A percentile compares a stretch with the other conserved stretches of the same genome.
These are phyloP conservation scores for Tachypleus tridentatus DNA, from an alignment of 1,140 invertebrate genomes.

Conservation along the genomic window DNA sequence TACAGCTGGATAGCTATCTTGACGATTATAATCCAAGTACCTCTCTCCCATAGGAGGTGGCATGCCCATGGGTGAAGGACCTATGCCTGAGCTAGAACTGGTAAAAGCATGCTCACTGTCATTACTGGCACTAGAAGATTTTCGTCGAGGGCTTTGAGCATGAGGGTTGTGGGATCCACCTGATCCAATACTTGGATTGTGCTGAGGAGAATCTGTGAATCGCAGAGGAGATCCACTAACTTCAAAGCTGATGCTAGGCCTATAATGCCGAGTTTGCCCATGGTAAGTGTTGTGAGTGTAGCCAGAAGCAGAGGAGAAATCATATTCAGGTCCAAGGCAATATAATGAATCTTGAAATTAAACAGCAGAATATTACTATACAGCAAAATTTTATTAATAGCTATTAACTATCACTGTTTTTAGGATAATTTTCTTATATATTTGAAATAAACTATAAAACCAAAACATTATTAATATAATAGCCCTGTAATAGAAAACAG, in stretches of 20 bases:
- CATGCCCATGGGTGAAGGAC: conserved; percentile 1
- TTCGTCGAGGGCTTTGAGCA: conserved; percentile 42
- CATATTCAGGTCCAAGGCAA: conserved; percentile 35
- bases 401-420: no score
- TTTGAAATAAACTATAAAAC: no score
- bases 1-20: background rate
- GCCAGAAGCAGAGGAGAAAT: conserved; percentile 43
- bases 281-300: conserved; percentile 84
- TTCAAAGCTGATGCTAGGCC: conserved; percentile 48
- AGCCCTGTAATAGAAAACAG: no score
- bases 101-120: conserved; percentile 35
- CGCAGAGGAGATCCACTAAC: conserved; percentile 43
- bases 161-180: conserved; percentile 16
- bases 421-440: no score
- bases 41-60: background rate
- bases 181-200: conserved; percentile 35
- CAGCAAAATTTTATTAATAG: no score
- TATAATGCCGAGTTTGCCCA: conserved; percentile 62
- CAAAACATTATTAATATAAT: no score
- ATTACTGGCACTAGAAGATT: conserved; percentile 49
- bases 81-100: conserved; percentile 17
- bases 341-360: no score
- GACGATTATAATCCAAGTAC: background rate
- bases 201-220: conserved; percentile 62
- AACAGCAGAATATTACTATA: no score